Evolutionary conservation across 2,797 vertebrate genomes (phyloP).

Genomic region (Chrosomus eos): DNA sequence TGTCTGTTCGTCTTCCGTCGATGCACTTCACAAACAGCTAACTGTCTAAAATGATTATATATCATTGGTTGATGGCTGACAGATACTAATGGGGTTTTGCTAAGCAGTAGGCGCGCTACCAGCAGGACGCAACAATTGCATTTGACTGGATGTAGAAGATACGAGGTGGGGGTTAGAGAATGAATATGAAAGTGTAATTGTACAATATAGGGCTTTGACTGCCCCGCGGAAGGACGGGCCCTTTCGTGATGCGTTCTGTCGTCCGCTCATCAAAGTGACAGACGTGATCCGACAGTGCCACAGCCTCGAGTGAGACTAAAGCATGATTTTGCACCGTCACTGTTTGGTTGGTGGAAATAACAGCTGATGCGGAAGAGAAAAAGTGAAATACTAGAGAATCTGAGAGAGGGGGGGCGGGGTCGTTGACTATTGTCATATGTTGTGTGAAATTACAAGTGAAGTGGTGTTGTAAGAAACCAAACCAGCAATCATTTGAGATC

Average conservation of each 20-base stretch:
- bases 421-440: slow-evolving; percentile 10
- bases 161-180: not conserved
- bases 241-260: slow-evolving; percentile 75
- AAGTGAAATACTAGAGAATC: slow-evolving; percentile 5
- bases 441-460: slow-evolving; percentile 14
- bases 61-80: slow-evolving; percentile 32
- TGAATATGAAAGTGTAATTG: slow-evolving; percentile 29
- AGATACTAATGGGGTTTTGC: slow-evolving; percentile 31
- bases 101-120: not conserved
- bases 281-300: slow-evolving; percentile 72
- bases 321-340: slow-evolving; percentile 51
- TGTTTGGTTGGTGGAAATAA: slow-evolving; percentile 37
- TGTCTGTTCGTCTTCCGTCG: not conserved
- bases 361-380: slow-evolving; percentile 42
- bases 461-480: not conserved
- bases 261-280: slow-evolving; percentile 75
- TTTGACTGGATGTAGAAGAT: slow-evolving; percentile 18
- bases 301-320: slow-evolving; percentile 43
- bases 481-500: not conserved
- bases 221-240: slow-evolving; percentile 71
- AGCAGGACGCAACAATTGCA: slow-evolving; percentile 5
- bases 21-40: slow-evolving; percentile 10
- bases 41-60: slow-evolving; percentile 27
- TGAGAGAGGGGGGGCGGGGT: not conserved
- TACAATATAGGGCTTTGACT: slow-evolving; percentile 52